Percentiles rank a stretch among this genome's conserved stretches.
Evolutionary conservation across 2,888 invertebrate genomes (phyloP).

Genomic region (Andrena camellia): DNA sequence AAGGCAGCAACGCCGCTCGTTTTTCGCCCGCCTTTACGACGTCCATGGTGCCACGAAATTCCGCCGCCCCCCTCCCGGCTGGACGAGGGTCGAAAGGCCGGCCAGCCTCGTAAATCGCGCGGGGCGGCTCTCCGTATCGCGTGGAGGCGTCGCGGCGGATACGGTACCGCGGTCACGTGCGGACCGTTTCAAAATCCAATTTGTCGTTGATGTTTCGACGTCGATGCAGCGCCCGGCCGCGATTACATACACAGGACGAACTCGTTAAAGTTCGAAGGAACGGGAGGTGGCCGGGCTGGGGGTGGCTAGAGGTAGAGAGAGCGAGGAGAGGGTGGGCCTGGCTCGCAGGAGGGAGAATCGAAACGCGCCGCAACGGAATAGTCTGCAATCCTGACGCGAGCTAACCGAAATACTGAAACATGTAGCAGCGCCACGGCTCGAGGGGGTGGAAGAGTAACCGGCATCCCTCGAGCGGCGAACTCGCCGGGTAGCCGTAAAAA

Average conservation of each 20-base stretch:
- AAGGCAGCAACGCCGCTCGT: not conserved
- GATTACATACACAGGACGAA: conserved; percentile 63
- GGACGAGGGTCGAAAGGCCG: not conserved
- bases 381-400: conserved; percentile 50
- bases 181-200: conserved; percentile 67
- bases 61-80: not conserved
- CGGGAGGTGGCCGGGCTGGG: not conserved
- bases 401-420: conserved; percentile 57
- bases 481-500: conserved; percentile 57
- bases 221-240: conserved; percentile 40
- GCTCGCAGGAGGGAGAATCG: not conserved
- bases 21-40: conserved; percentile 21
- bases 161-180: conserved; percentile 64
- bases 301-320: not conserved
- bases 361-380: conserved; percentile 32
- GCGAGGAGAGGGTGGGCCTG: not conserved
- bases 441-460: conserved; percentile 30
- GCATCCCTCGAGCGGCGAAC: conserved; percentile 41
- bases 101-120: conserved; percentile 45
- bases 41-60: not conserved
- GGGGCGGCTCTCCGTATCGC: conserved; percentile 34
- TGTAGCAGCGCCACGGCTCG: conserved; percentile 21
- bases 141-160: conserved; percentile 33
- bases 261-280: conserved; percentile 66
- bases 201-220: conserved; percentile 64